A percentile compares a stretch with the other conserved stretches of the same genome.
Conservation (phyloP, 1,140 invertebrate genomes). For the Papilio glaucus region DNA sequence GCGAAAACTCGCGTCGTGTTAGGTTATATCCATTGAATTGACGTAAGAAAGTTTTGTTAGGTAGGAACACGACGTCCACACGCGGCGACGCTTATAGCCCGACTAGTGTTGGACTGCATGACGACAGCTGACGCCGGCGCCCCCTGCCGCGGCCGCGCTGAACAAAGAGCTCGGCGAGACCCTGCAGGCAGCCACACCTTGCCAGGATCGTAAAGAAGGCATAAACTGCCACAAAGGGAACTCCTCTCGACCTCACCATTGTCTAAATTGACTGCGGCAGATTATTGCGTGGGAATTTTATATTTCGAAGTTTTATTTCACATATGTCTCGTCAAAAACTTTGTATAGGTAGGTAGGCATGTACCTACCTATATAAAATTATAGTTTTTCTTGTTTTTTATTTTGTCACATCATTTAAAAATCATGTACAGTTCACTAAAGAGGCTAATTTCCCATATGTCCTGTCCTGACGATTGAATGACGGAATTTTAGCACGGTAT, state of each 20-base stretch:
- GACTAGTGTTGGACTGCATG: conserved; percentile 56
- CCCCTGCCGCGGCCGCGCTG: conserved; percentile 46
- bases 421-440: too few relatives aligned
- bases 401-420: too few relatives aligned
- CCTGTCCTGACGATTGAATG: too few relatives aligned
- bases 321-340: too few relatives aligned
- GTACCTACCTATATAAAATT: too few relatives aligned
- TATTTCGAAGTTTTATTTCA: conserved; percentile 1
- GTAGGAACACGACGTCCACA: conserved; percentile 46
- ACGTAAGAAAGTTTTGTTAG: conserved; percentile 78
- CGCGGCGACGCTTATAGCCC: conserved; percentile 45
- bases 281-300: background rate
- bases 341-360: too few relatives aligned
- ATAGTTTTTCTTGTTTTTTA: too few relatives aligned
- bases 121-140: conserved; percentile 45
- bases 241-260: conserved; percentile 15
- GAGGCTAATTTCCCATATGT: too few relatives aligned
- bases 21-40: conserved; percentile 82
- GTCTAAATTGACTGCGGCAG: conserved; percentile 18
- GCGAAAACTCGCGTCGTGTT: conserved; percentile 61
- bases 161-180: conserved; percentile 51
- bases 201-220: conserved; percentile 32
- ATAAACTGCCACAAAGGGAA: conserved; percentile 24
- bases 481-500: too few relatives aligned
- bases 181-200: conserved; percentile 40